Evolutionary conservation across 2,797 vertebrate genomes (phyloP).

Genomic region (Xenentodon cancila): DNA sequence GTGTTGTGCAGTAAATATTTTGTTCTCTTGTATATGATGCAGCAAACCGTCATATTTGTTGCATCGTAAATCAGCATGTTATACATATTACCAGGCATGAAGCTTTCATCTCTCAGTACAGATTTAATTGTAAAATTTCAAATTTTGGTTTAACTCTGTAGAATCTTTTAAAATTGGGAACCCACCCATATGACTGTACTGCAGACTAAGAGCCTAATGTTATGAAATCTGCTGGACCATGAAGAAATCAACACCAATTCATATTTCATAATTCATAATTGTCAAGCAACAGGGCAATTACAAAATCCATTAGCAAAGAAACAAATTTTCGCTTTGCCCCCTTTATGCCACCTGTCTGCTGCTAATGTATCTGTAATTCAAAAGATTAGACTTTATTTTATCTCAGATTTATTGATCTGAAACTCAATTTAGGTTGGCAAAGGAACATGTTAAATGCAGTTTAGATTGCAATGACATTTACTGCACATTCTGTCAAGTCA

Average conservation of each 20-base stretch:
- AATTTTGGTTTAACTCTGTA: conserved; percentile 27
- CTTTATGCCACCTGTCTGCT: conserved; percentile 24
- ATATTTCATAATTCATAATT: conserved; percentile 39
- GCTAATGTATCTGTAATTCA: conserved; percentile 56
- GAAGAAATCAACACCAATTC: conserved; percentile 41
- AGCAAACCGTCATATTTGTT: conserved; percentile 38
- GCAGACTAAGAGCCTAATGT: conserved; percentile 27
- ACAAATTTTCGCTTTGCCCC: conserved; percentile 25
- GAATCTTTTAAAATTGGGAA: conserved; percentile 47
- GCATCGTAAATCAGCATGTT: conserved; percentile 40
- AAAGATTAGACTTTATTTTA: conserved; percentile 51
- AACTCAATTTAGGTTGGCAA: conserved; percentile 31
- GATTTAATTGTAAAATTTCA: conserved; percentile 36
- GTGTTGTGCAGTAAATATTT: conserved; percentile 30
- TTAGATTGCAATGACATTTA: conserved; percentile 21
- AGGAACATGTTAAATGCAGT: conserved; percentile 35
- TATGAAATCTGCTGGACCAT: conserved; percentile 52
- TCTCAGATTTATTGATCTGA: conserved; percentile 43
- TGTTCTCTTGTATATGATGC: conserved; percentile 33
- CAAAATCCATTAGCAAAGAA: conserved; percentile 66
- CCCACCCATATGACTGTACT: conserved; percentile 15
- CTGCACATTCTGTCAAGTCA: conserved; percentile 7
- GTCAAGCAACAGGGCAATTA: conserved; percentile 60
- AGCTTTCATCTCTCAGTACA: conserved; percentile 6
- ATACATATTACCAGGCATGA: conserved; percentile 14